A percentile compares a stretch with the other conserved stretches of the same genome.
These are phyloP conservation scores for Halichoerus grypus DNA, from an alignment of 2,113 vertebrate genomes.

Conservation along the genomic window DNA sequence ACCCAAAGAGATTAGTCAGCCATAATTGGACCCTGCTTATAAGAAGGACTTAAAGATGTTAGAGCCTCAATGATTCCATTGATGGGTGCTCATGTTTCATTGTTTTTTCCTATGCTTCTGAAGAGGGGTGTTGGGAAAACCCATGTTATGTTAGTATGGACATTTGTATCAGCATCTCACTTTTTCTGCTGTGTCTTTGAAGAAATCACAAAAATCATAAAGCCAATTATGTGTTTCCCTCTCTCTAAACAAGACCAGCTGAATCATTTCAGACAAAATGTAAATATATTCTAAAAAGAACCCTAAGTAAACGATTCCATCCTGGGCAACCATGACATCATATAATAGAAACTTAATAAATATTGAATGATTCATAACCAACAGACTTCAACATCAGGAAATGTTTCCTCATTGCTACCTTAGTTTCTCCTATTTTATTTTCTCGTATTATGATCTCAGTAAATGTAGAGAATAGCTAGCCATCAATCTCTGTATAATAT, in stretches of 20 bases:
- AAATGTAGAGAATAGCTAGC: slow-evolving; percentile 43
- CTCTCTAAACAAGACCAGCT: background rate
- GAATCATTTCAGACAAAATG: slow-evolving; percentile 42
- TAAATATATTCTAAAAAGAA: slow-evolving; percentile 41
- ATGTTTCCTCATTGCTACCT: slow-evolving; percentile 41
- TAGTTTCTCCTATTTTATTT: slow-evolving; percentile 61
- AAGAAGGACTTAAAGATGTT: background rate
- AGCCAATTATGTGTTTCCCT: background rate
- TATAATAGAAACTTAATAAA: slow-evolving; percentile 53
- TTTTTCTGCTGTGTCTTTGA: slow-evolving; percentile 12
- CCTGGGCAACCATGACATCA: background rate
- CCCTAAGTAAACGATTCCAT: slow-evolving; percentile 11
- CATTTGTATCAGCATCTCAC: background rate
- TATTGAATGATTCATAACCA: slow-evolving; percentile 60
- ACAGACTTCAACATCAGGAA: slow-evolving; percentile 65
- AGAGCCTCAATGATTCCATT: background rate
- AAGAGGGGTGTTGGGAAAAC: background rate
- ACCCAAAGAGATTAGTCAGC: background rate
- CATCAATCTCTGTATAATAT: slow-evolving; percentile 66
- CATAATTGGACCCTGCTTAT: background rate
- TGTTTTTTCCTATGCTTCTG: background rate
- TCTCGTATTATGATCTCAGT: slow-evolving; percentile 48
- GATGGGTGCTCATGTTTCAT: background rate
- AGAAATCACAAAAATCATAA: background rate
- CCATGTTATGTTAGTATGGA: background rate